Evolutionary conservation across 1,140 invertebrate genomes (phyloP), one percentile per base, ranked within the genome.

Genomic region (Bursaphelenchus mucronatus): DNA sequence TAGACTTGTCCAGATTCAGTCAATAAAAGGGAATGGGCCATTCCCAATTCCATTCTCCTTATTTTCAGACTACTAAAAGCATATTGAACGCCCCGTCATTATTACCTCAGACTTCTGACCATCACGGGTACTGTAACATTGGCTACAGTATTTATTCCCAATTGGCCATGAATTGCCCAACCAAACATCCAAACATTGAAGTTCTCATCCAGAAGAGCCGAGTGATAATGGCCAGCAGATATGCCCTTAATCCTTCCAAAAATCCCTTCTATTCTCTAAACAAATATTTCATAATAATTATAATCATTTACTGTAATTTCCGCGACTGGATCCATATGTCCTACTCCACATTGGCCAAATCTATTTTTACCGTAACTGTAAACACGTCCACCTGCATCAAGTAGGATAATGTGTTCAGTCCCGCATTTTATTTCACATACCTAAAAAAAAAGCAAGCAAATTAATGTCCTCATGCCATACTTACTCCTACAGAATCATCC

Each of bases 381-480:
- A 0, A 94, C 82, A 75, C 91, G 88, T 1, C 92, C 91, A 88
- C 90, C 92, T 76, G 89, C 87, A 68, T 90, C 91, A 3, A 94
- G 81, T 0, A 89, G 91, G 73, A 92, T 80, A 21, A 90, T 90
- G 81, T 94, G 90, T 56, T 86, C 85, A 52, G 86, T 83, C 7
- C 92, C 92, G 82, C 89, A 91, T 51, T 87, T 85, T 61, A 88
- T 86, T 7, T 64, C 15, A 40, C 53, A 46, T 19, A 76, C 10
- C 64, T 74, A 15, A 63, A 63, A 69, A 44, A 52, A 10, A 30
- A n/a, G 13, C n/a, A 59, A 44, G 11, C 6, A 50, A 59, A 44
- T 7, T 50, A 59, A 55, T 30, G 30, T 30, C 30, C 1, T 30
- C 30, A 55, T n/a, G 41, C 41, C 21, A 45, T 6, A 59, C 57